Evolutionary conservation across 1,140 invertebrate genomes (phyloP).

Genomic region (Bilobella aurantiaca): DNA sequence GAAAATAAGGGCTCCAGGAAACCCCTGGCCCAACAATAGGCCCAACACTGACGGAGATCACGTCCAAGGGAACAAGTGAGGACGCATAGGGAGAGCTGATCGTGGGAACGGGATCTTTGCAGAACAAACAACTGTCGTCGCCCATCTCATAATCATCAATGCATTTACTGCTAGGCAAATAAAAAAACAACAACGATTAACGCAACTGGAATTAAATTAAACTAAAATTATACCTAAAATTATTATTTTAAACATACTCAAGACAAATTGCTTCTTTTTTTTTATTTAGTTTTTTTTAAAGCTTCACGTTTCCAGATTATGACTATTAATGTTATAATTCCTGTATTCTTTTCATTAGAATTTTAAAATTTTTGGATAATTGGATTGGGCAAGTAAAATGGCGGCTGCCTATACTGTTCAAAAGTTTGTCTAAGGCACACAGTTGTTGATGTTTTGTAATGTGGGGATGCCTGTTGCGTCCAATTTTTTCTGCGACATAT

Average conservation of each 20-base stretch:
- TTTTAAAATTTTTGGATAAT: no score
- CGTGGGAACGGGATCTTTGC: not conserved
- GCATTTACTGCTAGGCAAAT: not conserved
- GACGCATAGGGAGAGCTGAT: not conserved
- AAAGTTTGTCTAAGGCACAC: no score
- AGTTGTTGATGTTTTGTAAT: not conserved
- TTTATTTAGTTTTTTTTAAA: no score
- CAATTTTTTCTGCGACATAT: not conserved
- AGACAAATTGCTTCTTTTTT: no score
- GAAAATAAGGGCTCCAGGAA: slow-evolving; percentile 7
- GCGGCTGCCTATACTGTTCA: no score
- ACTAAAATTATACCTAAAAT: no score
- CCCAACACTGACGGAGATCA: not conserved
- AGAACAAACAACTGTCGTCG: not conserved
- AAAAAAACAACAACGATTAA: no score
- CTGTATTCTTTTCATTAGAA: not conserved
- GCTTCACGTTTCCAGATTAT: no score
- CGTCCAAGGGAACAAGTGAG: slow-evolving; percentile 7
- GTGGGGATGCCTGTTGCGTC: not conserved
- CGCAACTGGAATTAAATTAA: no score
- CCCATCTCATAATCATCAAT: not conserved
- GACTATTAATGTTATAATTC: no score
- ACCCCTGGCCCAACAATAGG: not conserved
- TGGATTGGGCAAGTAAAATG: no score
- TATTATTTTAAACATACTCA: no score